Base-by-base conservation (phyloP, 2,888 invertebrate species). In the Phrixothrix hirtus region DNA sequence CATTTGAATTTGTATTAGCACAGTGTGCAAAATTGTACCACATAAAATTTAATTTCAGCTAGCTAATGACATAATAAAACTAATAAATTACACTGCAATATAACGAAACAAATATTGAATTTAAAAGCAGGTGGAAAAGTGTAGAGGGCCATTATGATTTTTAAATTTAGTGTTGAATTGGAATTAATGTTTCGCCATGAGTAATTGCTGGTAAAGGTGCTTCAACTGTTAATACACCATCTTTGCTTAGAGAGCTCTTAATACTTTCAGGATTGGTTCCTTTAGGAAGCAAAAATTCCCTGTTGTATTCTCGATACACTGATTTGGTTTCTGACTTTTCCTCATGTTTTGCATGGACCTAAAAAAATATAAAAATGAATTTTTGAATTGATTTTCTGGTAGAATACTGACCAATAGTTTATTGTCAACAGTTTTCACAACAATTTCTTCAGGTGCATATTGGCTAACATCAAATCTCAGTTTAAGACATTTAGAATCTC, bases 291-390 rank as follows among this genome's bases (percentile, higher is more conserved):
- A 96, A 82, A 82, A 97, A 98, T 79, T 96, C 96, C 63, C 95
- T 86, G 78, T 96, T 96, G 85, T 97, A 98, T 78, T 98, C 97
- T 78, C 96, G 87, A 84, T 95, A 97, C 57, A 96, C 94, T 31
- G 94, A 93, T 80, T 95, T 94, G 72, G 92, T 93, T 78, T 95
- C 94, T 41, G 92, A 87, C 79, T 96, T 96, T 79, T 98, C 97
- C 78, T 98, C 96, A 79, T 98, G 98, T 78, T 95, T 95, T 57
- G 97, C 97, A 74, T 96, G 94, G 39, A 96, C 95, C 94, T 95
- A 78, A 83, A 79, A 64, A 54, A 66, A 61, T 54, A 48, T 41
- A 10, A 30, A 31, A 37, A 34, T 13, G 26, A 12, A 32, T 17
- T 13, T 35, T 7, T 27, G 11, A 21, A 2, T 13, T 21, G 9